Percentiles rank a stretch among this genome's conserved stretches.
phyloP scores from a whole-genome alignment of 35 echinoderm and acorn worm genomes.

The Apostichopus californicus region DNA sequence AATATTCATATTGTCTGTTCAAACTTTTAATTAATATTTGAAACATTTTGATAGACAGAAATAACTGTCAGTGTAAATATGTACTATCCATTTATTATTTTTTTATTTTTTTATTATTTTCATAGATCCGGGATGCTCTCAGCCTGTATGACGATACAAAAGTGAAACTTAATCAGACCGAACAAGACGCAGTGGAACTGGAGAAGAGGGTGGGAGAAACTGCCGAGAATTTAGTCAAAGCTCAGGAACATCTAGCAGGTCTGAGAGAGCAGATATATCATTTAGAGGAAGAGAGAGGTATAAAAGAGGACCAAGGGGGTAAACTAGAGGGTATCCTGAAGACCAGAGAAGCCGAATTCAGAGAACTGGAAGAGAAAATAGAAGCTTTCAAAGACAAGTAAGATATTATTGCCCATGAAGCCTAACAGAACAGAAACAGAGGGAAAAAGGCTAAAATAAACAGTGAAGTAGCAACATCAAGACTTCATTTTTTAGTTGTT shows the following conservation, averaged over 20 bases:
- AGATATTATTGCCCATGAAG: neutral
- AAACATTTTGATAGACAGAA: too few relatives aligned
- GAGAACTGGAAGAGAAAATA: conserved; percentile 69
- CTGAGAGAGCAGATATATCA: conserved; percentile 61
- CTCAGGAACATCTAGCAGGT: conserved; percentile 61
- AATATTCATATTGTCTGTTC: neutral
- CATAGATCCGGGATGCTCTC: conserved; percentile 63
- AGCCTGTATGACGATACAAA: conserved; percentile 60
- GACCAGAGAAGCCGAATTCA: conserved; percentile 63
- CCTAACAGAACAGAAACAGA: neutral
- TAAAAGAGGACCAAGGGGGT: conserved; percentile 51
- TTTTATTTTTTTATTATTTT: neutral
- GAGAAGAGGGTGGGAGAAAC: conserved; percentile 72
- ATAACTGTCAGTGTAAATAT: too few relatives aligned
- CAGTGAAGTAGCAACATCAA: neutral
- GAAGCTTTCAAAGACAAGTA: conserved; percentile 62
- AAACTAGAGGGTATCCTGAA: conserved; percentile 51
- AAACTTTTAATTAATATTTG: neutral
- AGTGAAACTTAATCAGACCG: conserved; percentile 46
- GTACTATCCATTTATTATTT: too few relatives aligned
- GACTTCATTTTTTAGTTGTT: neutral
- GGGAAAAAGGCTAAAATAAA: neutral
- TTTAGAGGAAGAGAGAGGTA: conserved; percentile 48
- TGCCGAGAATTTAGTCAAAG: conserved; percentile 56
- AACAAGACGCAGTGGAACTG: conserved; percentile 69